These are phyloP conservation scores for Lathronympha strigana DNA, from an alignment of 2,888 invertebrate species.

Conservation along the genomic window DNA sequence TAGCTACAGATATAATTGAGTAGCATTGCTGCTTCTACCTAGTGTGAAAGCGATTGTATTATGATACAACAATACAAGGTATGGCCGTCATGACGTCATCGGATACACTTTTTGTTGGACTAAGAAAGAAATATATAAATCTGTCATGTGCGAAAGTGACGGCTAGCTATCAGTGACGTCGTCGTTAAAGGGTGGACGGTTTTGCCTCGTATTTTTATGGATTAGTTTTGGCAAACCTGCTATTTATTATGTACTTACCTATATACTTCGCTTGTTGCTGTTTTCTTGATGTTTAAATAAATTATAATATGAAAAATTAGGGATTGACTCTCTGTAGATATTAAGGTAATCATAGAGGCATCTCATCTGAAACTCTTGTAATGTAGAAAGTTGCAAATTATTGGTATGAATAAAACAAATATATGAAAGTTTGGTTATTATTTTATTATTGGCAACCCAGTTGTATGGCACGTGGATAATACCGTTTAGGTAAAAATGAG, in stretches of 20 bases:
- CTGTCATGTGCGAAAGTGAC: too few species aligned
- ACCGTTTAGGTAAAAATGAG: neutral
- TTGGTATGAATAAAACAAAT: slow-evolving; percentile 47
- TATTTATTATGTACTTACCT: too few species aligned
- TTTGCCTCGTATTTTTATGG: too few species aligned
- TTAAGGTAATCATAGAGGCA: slow-evolving; percentile 55
- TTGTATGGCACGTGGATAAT: neutral
- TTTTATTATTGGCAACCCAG: neutral
- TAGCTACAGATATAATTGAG: neutral
- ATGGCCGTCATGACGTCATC: too few species aligned
- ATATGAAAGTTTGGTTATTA: slow-evolving; percentile 39
- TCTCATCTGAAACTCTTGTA: slow-evolving; percentile 53
- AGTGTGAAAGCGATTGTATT: too few species aligned
- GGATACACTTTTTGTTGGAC: too few species aligned
- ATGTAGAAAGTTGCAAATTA: slow-evolving; percentile 55
- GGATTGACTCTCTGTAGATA: slow-evolving; percentile 63
- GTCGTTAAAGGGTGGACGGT: too few species aligned
- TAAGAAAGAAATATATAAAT: too few species aligned
- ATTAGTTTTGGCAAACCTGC: too few species aligned
- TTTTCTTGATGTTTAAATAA: slow-evolving; percentile 31
- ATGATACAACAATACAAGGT: too few species aligned
- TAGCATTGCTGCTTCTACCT: too few species aligned
- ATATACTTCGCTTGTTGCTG: slow-evolving; percentile 30
- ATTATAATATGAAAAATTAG: slow-evolving; percentile 47
- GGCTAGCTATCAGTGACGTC: too few species aligned